phyloP scores from a whole-genome alignment of 2,888 invertebrate species.

The Clanis bilineata region DNA sequence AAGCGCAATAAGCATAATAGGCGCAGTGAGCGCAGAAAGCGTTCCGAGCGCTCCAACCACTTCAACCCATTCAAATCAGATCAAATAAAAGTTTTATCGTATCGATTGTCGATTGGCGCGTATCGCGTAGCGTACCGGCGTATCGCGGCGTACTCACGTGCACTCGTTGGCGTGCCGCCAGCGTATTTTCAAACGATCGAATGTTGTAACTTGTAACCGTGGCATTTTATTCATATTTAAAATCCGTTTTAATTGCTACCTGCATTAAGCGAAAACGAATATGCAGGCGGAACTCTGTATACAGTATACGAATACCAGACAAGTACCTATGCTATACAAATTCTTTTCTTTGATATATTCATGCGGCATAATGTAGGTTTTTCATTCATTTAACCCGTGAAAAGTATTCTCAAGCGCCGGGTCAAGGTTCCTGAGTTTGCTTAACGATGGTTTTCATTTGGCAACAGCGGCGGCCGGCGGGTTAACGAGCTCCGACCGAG shows the following conservation, averaged over 20 bases:
- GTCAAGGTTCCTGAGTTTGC: background rate
- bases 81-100: constrained; percentile 71
- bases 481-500: background rate
- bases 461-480: background rate
- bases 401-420: background rate
- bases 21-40: constrained; percentile 2
- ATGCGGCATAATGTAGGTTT: background rate
- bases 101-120: constrained; percentile 48
- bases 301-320: background rate
- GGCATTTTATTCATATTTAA: constrained; percentile 47
- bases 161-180: constrained; percentile 54
- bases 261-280: constrained; percentile 1
- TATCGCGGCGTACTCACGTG: constrained; percentile 39
- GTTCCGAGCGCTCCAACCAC: constrained; percentile 4
- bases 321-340: background rate
- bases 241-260: constrained; percentile 33
- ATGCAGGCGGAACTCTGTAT: background rate
- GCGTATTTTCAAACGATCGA: constrained; percentile 45
- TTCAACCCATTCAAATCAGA: constrained; percentile 58
- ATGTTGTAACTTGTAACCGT: constrained; percentile 39
- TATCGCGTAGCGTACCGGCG: constrained; percentile 3
- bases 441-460: background rate
- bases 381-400: background rate
- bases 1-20: constrained; percentile 4
- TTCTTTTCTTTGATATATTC: background rate